Conservation (phyloP, 2,888 invertebrate genomes). For the Meandrusa payeni region DNA sequence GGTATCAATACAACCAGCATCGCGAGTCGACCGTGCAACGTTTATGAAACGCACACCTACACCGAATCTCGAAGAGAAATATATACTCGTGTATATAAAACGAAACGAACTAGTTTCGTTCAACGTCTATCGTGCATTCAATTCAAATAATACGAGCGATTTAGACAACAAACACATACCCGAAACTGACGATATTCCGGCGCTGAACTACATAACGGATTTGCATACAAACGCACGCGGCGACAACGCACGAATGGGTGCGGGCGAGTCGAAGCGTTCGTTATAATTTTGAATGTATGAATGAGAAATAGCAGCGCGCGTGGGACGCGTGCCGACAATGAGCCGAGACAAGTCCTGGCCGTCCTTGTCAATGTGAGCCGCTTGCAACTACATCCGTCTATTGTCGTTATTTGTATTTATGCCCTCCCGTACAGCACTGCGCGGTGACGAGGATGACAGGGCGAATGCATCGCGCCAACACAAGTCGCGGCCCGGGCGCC, state of each 20-base stretch:
- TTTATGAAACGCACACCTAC: conserved; percentile 74
- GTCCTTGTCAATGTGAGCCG: conserved; percentile 81
- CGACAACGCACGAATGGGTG: conserved; percentile 68
- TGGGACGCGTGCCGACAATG: conserved; percentile 75
- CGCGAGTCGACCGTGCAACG: conserved; percentile 62
- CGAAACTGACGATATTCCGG: conserved; percentile 72
- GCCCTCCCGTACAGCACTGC: conserved; percentile 72
- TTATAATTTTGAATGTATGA: conserved; percentile 80
- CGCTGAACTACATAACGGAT: conserved; percentile 59
- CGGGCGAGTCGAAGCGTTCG: conserved; percentile 70
- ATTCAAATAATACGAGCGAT: conserved; percentile 78
- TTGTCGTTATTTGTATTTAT: conserved; percentile 76
- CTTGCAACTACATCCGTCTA: conserved; percentile 80
- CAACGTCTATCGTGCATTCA: conserved; percentile 77
- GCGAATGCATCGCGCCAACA: conserved; percentile 31
- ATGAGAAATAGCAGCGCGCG: conserved; percentile 75
- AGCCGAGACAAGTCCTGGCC: conserved; percentile 76
- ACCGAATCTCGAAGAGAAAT: conserved; percentile 46
- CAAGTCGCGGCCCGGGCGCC: conserved; percentile 7
- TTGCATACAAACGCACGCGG: conserved; percentile 77
- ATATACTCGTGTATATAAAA: conserved; percentile 49
- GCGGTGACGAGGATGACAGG: conserved; percentile 61
- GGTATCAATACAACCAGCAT: conserved; percentile 41
- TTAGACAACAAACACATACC: conserved; percentile 74
- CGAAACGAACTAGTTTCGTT: conserved; percentile 71